Evolutionary conservation across 1,140 invertebrate species (phyloP).

Genomic region (Adelges cooleyi): DNA sequence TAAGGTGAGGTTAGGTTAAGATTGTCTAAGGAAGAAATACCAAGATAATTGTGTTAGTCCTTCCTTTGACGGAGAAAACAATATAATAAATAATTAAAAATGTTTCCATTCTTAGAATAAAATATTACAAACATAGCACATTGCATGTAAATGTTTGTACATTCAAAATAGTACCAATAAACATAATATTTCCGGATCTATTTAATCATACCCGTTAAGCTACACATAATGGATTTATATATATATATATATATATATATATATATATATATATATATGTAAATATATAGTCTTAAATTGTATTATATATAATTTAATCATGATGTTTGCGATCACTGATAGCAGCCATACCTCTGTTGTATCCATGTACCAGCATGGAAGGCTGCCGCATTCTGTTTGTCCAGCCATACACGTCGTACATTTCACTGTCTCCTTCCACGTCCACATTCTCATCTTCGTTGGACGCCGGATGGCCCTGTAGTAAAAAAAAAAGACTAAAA

Average conservation of each 20-base stretch:
- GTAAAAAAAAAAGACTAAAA: constrained; percentile 18
- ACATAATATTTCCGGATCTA: no score
- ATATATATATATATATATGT: no score
- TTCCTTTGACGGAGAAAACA: not conserved
- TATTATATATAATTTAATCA: no score
- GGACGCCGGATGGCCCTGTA: constrained; percentile 26
- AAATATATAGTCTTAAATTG: no score
- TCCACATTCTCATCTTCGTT: constrained; percentile 56
- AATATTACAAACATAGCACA: no score
- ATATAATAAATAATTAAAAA: not conserved
- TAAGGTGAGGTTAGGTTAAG: not conserved
- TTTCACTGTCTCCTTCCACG: constrained; percentile 52
- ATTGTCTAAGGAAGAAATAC: constrained; percentile 6
- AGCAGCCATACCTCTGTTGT: constrained; percentile 8
- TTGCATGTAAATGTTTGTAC: no score
- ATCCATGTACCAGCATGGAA: constrained; percentile 1
- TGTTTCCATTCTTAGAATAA: no score
- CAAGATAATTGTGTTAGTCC: not conserved
- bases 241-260: no score
- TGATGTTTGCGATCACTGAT: no score
- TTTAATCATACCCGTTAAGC: no score
- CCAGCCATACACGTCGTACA: constrained; percentile 44
- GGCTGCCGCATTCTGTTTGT: not conserved
- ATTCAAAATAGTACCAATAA: no score
- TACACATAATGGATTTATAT: no score